Base-by-base conservation (phyloP, 2,888 invertebrate genomes). In the Steinernema scapterisci region DNA sequence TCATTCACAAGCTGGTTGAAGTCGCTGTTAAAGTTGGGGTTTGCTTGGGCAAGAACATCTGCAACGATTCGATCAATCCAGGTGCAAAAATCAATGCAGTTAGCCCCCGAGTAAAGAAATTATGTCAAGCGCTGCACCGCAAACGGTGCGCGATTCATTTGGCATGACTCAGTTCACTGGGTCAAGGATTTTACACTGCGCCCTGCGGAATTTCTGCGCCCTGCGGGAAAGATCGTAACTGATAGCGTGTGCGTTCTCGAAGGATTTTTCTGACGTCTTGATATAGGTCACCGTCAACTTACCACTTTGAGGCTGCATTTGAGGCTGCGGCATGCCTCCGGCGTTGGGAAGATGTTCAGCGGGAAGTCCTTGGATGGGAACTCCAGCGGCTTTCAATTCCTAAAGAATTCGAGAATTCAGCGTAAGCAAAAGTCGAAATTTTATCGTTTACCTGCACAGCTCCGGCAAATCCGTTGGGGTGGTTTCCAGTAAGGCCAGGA, bases 401-500 rank as follows among this genome's bases (percentile, higher is more conserved):
- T 85, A 46, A 27, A 46, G 76, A 77, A n/a, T n/a, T n/a, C n/a
- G n/a, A n/a, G n/a, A n/a, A n/a, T n/a, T n/a, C n/a, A n/a, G n/a
- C n/a, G n/a, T n/a, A n/a, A n/a, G n/a, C n/a, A n/a, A n/a, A n/a
- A n/a, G 75, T n/a, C 38, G 27, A 70, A n/a, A 38, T 70, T 2
- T n/a, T 2, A 6, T n/a, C 19, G 25, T 11, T 21, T 73, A 82
- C 82, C 79, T 84, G 84, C 13, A 86, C 81, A 48, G 86, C 87
- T 74, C 86, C 86, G 2, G 86, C 86, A 72, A 86, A 84, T 73
- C 86, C 86, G 48, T 83, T 79, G 56, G 86, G 86, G 74, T 86
- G 86, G 73, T 78, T 83, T 73, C 86, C 86, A 70, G 86, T 86
- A 1, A 86, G 81, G 46, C 86, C 86, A 46, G 86, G 86, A 70